phyloP scores from a whole-genome alignment of 2,797 vertebrate species.

The Naso thynnoides region DNA sequence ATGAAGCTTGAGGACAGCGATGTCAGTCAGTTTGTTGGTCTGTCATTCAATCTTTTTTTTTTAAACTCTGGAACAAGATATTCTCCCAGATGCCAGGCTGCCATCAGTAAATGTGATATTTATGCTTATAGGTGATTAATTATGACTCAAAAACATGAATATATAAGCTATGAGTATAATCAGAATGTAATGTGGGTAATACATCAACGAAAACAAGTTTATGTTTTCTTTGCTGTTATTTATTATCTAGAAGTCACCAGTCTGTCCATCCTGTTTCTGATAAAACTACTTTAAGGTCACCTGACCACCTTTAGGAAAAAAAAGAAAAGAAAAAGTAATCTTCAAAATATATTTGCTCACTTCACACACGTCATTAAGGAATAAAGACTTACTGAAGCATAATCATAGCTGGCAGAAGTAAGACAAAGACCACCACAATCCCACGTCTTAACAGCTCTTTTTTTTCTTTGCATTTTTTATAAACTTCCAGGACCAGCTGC shows the following conservation, averaged over 20 bases:
- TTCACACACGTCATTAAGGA: too few relatives aligned
- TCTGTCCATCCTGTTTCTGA: too few relatives aligned
- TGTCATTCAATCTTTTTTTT: not conserved
- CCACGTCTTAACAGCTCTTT: not conserved
- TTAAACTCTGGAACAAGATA: not conserved
- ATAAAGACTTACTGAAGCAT: not conserved
- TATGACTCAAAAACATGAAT: not conserved
- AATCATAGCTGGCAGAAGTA: not conserved
- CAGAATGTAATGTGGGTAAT: not conserved
- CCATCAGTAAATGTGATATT: not conserved
- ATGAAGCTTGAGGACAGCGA: not conserved
- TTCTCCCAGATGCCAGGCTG: not conserved
- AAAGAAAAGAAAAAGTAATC: not conserved
- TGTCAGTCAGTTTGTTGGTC: not conserved
- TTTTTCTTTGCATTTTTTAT: too few relatives aligned
- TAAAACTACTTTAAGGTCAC: not conserved
- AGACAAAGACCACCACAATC: not conserved
- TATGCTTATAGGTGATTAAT: not conserved
- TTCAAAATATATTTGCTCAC: too few relatives aligned
- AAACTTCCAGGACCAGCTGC: too few relatives aligned
- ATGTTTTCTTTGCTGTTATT: not conserved
- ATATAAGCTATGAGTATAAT: not conserved
- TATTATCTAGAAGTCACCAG: not conserved
- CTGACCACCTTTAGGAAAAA: too few relatives aligned
- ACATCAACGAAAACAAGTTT: not conserved